Percentiles rank a stretch among this genome's conserved stretches.
Conservation (phyloP, 2,113 vertebrate genomes). For the Phaethornis superciliosus region DNA sequence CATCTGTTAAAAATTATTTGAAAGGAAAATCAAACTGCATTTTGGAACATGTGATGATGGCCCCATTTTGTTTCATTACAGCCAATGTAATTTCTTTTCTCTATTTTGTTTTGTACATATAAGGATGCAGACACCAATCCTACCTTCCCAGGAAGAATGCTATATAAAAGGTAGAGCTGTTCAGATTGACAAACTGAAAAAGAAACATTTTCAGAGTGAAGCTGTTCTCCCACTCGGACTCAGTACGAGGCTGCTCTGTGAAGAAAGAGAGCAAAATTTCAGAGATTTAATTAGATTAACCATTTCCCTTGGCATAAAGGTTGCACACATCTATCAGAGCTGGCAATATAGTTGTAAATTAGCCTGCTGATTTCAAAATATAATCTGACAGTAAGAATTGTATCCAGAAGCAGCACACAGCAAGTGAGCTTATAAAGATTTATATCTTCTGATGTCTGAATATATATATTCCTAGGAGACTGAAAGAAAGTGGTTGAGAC, state of each 20-base stretch:
- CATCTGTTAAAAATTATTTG: neutral
- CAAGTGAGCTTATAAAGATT: neutral
- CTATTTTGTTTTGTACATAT: neutral
- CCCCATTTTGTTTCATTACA: neutral
- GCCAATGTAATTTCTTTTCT: neutral
- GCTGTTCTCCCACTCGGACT: constrained; percentile 98
- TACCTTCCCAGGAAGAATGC: constrained; percentile 97
- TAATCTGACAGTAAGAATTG: neutral
- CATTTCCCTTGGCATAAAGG: neutral
- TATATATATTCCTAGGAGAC: neutral
- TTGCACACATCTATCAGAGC: neutral
- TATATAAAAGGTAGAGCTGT: constrained; percentile 98
- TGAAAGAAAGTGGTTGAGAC: neutral
- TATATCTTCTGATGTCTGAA: neutral
- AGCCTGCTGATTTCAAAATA: constrained; percentile 9
- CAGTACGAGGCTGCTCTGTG: constrained; percentile 96
- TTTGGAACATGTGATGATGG: neutral
- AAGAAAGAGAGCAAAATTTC: constrained; percentile 53
- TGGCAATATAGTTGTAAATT: neutral
- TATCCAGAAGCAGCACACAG: neutral
- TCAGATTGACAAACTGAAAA: constrained; percentile 98
- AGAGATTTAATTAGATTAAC: neutral
- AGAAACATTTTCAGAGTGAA: constrained; percentile 99
- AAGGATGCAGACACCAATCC: neutral
- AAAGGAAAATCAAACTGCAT: neutral